phyloP scores from a whole-genome alignment of 2,888 invertebrate species.

The Epistrophe grossulariae region DNA sequence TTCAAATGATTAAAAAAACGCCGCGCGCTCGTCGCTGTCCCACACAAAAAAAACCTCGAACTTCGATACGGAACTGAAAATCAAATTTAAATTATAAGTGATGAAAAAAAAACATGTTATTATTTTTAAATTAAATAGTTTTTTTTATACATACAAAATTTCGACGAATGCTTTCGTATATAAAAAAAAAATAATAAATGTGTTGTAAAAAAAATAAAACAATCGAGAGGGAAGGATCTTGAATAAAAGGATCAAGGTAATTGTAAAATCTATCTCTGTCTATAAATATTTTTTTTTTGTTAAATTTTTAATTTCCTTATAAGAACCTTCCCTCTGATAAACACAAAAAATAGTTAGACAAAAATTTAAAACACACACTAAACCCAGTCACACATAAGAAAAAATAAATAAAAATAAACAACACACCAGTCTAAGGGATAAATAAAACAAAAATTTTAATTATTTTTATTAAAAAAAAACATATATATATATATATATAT shows the following conservation, averaged over 20 bases:
- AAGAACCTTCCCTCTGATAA: conserved; percentile 58
- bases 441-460: conserved; percentile 30
- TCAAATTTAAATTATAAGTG: conserved; percentile 75
- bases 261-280: conserved; percentile 62
- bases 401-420: conserved; percentile 13
- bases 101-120: conserved; percentile 55
- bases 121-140: conserved; percentile 56
- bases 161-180: conserved; percentile 43
- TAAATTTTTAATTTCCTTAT: conserved; percentile 10
- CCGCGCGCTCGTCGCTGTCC: conserved; percentile 64
- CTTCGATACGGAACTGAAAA: conserved; percentile 75
- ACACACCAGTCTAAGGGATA: conserved; percentile 60
- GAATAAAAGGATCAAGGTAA: conserved; percentile 73
- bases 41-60: conserved; percentile 64
- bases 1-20: conserved; percentile 31
- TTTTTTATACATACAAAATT: conserved; percentile 34
- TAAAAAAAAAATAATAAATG: conserved; percentile 44
- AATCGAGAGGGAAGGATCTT: conserved; percentile 63
- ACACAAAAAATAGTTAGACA: conserved; percentile 46
- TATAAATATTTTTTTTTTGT: conserved; percentile 47
- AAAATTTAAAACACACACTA: conserved; percentile 27
- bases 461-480: conserved; percentile 30
- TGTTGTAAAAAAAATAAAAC: conserved; percentile 50
- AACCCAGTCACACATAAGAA: conserved; percentile 47
- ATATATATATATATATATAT: conserved; percentile 12